A percentile compares a stretch with the other conserved stretches of the same genome.
These are phyloP conservation scores for Tribolium madens DNA, from an alignment of 1,140 invertebrate species.

Conservation along the genomic window DNA sequence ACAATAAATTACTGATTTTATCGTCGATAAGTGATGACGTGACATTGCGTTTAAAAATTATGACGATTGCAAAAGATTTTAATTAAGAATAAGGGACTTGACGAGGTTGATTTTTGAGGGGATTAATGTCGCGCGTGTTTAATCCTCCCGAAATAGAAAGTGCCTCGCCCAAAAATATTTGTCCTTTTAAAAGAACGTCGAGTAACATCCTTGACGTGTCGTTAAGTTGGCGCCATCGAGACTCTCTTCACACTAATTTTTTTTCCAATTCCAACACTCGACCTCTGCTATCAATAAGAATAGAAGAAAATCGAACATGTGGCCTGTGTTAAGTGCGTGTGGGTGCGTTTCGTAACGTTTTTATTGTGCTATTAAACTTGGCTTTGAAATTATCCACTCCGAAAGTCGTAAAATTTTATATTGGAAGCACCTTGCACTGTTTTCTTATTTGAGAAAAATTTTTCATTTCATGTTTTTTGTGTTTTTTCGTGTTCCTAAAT, in stretches of 20 bases:
- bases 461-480: no score
- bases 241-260: background rate
- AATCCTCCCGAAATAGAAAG: constrained; percentile 33
- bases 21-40: no score
- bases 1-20: constrained; percentile 9
- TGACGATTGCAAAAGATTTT: background rate
- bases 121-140: background rate
- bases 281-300: background rate
- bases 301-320: constrained; percentile 6
- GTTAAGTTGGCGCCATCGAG: background rate
- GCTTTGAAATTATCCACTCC: constrained; percentile 2
- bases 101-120: background rate
- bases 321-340: constrained; percentile 1
- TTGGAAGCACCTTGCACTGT: no score
- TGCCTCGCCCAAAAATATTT: constrained; percentile 15
- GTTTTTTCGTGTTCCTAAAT: background rate
- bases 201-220: constrained; percentile 12
- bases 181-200: constrained; percentile 16
- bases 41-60: background rate
- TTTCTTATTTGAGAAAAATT: no score
- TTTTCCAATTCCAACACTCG: background rate
- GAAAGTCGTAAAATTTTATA: no score
- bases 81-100: constrained; percentile 10
- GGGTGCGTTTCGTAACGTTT: constrained; percentile 16
- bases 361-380: constrained; percentile 26